Evolutionary conservation across 2,888 invertebrate genomes (phyloP).

Genomic region (Drosophila parthenogenetica): DNA sequence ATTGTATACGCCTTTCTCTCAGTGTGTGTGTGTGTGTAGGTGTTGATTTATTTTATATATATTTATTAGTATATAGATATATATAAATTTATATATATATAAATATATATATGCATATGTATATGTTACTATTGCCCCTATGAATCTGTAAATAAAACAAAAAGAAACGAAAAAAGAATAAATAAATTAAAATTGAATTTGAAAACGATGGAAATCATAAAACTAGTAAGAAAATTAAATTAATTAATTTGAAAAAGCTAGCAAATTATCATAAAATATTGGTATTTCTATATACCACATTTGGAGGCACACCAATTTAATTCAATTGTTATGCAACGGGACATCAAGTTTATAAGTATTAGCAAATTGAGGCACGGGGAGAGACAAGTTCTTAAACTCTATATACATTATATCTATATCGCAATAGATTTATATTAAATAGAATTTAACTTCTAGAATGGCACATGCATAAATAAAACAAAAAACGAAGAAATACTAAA

Average conservation of each 20-base stretch:
- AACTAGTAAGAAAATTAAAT: slow-evolving; percentile 10
- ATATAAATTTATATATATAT: slow-evolving; percentile 46
- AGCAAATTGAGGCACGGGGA: slow-evolving; percentile 23
- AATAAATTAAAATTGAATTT: slow-evolving; percentile 36
- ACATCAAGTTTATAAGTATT: slow-evolving; percentile 8
- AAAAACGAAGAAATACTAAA: background rate
- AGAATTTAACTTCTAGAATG: slow-evolving; percentile 11
- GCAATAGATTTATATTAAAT: slow-evolving; percentile 1
- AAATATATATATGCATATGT: slow-evolving; percentile 44
- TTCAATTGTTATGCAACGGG: background rate
- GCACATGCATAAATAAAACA: slow-evolving; percentile 23
- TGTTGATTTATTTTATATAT: slow-evolving; percentile 39
- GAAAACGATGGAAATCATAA: slow-evolving; percentile 1
- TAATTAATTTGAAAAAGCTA: slow-evolving; percentile 9
- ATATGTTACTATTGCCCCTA: slow-evolving; percentile 76
- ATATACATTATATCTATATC: slow-evolving; percentile 9
- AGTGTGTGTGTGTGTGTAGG: slow-evolving; percentile 31
- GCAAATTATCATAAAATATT: slow-evolving; percentile 21
- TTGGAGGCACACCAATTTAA: no score
- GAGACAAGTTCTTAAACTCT: slow-evolving; percentile 10
- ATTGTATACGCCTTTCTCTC: slow-evolving; percentile 33
- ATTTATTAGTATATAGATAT: slow-evolving; percentile 45
- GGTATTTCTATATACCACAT: background rate
- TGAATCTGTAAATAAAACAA: slow-evolving; percentile 76
- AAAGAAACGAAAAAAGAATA: slow-evolving; percentile 42